Evolutionary conservation across 1,140 invertebrate species (phyloP), one percentile per base, ranked within the genome.

Genomic region (Heliconius melpomene): DNA sequence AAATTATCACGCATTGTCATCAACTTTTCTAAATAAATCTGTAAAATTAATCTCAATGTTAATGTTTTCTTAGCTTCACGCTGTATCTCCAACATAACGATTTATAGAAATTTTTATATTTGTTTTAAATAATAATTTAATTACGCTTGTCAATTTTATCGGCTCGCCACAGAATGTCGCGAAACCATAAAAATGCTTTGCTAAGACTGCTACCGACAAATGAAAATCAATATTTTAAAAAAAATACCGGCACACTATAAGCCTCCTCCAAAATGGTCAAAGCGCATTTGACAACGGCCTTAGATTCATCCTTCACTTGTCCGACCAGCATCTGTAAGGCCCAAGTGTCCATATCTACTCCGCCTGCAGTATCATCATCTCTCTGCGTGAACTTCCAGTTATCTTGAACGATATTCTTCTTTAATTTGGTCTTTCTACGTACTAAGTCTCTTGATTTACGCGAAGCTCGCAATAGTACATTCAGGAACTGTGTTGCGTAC

Each of bases 251-350:
- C 78, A 98, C 96, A 93, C 98, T 97, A 89, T 97, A 98, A 29
- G 98, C 98, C 95, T 99, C 99, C 87, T 99, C 97, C n/a, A 99
- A 94, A 72, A 97, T 97, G 79, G 96, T 96, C 20, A 99, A 89
- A 3, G 98, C 98, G 18, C 97, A 96, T 52, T 97, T 95, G 1
- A 97, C 96, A 8, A 99, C 96, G 26, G 96, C 95, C 80, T 96
- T 96, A 66, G 97, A 97, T 73, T 96, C 95, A 88, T 99, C 98
- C 78, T 96, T 96, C 2, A 99, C 94, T 94, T 98, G 98, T 73
- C 95, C 96, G 18, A 98, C 96, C 18, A 99, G 94, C 73, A 98
- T 91, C 72, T 97, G 96, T 72, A 99, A 95, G 2, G 98, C 97
- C 98, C 98, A 99, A 2, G 95, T 95, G 73, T 96, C 95, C 90